Evolutionary conservation across 2,888 invertebrate species (phyloP), one percentile per base, ranked within the genome.

Genomic region (Lochmaea capreae): DNA sequence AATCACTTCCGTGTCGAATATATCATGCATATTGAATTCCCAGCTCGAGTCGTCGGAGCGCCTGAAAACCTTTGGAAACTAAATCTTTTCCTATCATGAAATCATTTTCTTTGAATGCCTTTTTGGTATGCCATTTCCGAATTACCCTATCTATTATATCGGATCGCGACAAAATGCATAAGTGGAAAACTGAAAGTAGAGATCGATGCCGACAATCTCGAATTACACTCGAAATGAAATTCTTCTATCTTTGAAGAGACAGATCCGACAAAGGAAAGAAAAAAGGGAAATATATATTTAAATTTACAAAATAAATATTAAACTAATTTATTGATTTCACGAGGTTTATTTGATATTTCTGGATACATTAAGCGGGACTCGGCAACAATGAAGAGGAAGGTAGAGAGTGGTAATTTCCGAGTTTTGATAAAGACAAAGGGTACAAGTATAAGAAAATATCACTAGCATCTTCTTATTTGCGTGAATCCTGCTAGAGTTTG

Each of bases 11-110:
- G n/a, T 10, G 6, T 12, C n/a, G 61, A n/a, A 61, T 39, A 61
- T 61, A 61, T 33, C 61, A 39, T 39, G n/a, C 39, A 39, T 61
- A 61, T 61, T 39, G 61, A 61, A 61, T 61, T 61, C 39, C 61
- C 26, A 39, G n/a, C 22, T 58, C 58, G 58, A 26, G 8, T 3
- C 33, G 33, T 10, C 57, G 12, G 22, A 18, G 26, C 58, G 58
- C 4, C 58, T 58, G 58, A 26, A 58, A 22, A 26, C 22, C 22
- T 58, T 10, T 33, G 63, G 68, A 58, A 69, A 65, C 52, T 58
- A 74, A 74, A 74, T 67, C 67, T 67, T 63, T 71, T 74, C 59
- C 39, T 71, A 67, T 74, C 71, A 71, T 71, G 74, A 67, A 74
- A 71, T 74, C 67, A 71, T 74, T 71, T 71, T 74, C 63, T 74